These are phyloP conservation scores for Stegodyphus dumicola DNA, from an alignment of 1,140 invertebrate species.

Conservation along the genomic window DNA sequence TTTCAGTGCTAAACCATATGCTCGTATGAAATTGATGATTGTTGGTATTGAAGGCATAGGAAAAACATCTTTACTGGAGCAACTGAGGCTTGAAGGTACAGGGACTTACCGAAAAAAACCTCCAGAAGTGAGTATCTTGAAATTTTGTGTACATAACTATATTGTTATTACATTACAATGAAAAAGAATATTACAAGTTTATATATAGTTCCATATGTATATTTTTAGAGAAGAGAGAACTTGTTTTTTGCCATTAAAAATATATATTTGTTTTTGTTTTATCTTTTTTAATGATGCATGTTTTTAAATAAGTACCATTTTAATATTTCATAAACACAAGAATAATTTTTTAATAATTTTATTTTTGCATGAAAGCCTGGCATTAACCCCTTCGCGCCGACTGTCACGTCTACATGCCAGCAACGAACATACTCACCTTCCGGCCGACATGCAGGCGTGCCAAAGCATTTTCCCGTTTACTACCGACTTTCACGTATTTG, in stretches of 20 bases:
- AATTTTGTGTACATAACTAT: neutral
- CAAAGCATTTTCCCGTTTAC: too few species aligned
- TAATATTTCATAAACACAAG: too few species aligned
- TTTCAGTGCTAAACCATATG: conserved; percentile 89
- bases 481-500: too few species aligned
- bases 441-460: too few species aligned
- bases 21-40: conserved; percentile 97
- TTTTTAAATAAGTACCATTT: too few species aligned
- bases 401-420: too few species aligned
- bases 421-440: too few species aligned
- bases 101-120: conserved; percentile 80
- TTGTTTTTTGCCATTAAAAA: neutral
- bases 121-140: conserved; percentile 73
- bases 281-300: too few species aligned
- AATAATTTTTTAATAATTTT: too few species aligned
- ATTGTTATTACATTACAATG: too few species aligned
- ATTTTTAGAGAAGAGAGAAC: neutral
- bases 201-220: neutral
- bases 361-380: too few species aligned
- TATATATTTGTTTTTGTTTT: neutral
- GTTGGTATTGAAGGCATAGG: conserved; percentile 94
- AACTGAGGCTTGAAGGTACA: conserved; percentile 86
- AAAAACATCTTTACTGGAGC: conserved; percentile 92
- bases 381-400: too few species aligned
- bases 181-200: neutral